phyloP scores from a whole-genome alignment of 2,113 vertebrate genomes.

The Spilogale gracilis region DNA sequence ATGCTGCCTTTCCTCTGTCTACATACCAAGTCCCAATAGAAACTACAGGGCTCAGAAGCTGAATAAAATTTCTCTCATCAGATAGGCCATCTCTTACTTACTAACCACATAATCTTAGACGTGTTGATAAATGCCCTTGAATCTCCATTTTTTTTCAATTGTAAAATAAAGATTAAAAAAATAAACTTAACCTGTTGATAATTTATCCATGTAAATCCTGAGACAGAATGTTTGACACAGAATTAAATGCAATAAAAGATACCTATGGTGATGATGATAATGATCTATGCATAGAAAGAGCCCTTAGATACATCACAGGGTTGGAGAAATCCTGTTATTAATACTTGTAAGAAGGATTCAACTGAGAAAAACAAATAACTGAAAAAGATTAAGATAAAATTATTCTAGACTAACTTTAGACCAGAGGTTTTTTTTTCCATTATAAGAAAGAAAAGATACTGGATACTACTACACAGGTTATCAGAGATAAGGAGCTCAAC shows the following conservation, averaged over 20 bases:
- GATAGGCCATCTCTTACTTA: not conserved
- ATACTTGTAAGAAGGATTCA: not conserved
- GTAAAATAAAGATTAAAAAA: not conserved
- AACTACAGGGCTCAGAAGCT: accelerated
- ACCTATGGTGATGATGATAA: not conserved
- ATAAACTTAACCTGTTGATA: not conserved
- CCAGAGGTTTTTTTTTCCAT: not conserved
- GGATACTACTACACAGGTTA: not conserved
- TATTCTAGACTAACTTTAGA: constrained; percentile 17
- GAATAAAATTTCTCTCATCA: not conserved
- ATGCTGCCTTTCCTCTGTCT: not conserved
- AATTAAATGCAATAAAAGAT: not conserved
- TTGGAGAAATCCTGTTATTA: not conserved
- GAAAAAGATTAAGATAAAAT: constrained; percentile 51
- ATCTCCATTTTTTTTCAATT: not conserved
- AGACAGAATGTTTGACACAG: not conserved
- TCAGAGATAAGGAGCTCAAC: not conserved
- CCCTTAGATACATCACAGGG: not conserved
- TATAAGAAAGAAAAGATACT: not conserved
- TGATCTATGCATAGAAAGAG: not conserved
- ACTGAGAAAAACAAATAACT: constrained; percentile 24
- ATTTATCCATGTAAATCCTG: not conserved
- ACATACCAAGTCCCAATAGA: accelerated
- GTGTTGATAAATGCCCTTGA: not conserved
- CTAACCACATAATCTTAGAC: not conserved